These are phyloP conservation scores for Riparia riparia DNA, from an alignment of 2,113 vertebrate species.

Conservation along the genomic window DNA sequence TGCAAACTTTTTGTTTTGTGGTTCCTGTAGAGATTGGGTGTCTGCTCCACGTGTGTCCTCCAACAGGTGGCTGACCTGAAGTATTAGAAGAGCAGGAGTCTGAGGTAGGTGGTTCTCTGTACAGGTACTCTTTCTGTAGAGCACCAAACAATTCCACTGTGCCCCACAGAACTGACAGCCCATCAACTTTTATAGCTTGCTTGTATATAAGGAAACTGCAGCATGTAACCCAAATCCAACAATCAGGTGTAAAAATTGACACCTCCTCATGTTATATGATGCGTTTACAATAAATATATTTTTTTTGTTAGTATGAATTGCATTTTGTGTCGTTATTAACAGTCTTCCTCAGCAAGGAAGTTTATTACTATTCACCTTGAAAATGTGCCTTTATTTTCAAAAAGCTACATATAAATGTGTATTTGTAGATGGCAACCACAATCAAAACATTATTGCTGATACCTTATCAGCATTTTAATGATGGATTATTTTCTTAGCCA, in stretches of 20 bases:
- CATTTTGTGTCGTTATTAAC: neutral
- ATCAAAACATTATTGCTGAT: neutral
- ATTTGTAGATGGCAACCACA: neutral
- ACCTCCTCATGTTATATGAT: neutral
- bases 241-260: neutral
- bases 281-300: neutral
- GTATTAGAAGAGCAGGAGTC: neutral
- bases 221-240: neutral
- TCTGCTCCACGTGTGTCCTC: rapidly evolving
- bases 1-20: neutral
- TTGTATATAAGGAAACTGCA: neutral
- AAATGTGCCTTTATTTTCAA: neutral
- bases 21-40: neutral
- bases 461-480: slow-evolving; percentile 20
- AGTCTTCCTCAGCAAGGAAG: neutral
- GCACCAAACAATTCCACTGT: neutral
- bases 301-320: neutral
- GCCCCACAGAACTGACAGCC: neutral
- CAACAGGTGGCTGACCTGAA: neutral
- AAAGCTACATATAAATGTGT: neutral
- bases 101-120: neutral
- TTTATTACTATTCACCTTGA: neutral
- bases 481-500: slow-evolving; percentile 20
- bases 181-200: neutral
- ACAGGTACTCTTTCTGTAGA: neutral